A percentile compares a stretch with the other conserved stretches of the same genome.
These are phyloP conservation scores for Dicaeum eximium DNA, from an alignment of 2,113 vertebrate species.

Conservation along the genomic window DNA sequence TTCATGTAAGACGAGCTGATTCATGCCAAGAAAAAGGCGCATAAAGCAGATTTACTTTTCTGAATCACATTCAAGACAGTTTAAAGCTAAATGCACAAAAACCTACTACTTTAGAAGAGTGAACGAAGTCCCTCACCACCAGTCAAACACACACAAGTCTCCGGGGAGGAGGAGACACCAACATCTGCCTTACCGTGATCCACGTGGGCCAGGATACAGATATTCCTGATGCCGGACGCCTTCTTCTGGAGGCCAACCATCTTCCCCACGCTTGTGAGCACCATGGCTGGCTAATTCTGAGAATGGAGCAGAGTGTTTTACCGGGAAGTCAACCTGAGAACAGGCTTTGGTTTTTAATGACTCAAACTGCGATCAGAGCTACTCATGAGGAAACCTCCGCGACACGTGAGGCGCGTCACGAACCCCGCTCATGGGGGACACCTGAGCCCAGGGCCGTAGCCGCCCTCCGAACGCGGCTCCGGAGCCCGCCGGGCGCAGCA, in stretches of 20 bases:
- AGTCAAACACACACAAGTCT: fast-evolving
- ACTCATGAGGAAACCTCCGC: fast-evolving
- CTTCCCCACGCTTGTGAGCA: constrained; percentile 75
- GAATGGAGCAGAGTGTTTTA: fast-evolving
- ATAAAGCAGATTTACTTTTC: neutral
- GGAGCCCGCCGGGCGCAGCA: fast-evolving
- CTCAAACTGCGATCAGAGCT: fast-evolving
- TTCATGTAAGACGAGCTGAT: fast-evolving
- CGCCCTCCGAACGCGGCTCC: fast-evolving
- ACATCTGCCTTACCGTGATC: constrained; percentile 85
- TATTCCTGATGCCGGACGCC: constrained; percentile 85
- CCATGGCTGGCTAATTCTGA: constrained; percentile 71
- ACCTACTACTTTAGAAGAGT: fast-evolving
- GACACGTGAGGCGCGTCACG: fast-evolving
- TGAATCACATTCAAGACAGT: neutral
- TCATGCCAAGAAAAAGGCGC: fast-evolving
- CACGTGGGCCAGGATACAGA: constrained; percentile 94
- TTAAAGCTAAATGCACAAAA: neutral
- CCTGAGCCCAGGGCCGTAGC: fast-evolving
- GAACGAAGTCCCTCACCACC: fast-evolving
- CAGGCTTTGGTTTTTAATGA: fast-evolving
- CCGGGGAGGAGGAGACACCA: fast-evolving
- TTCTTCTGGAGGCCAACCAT: constrained; percentile 82
- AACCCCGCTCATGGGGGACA: fast-evolving
- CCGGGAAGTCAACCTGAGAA: fast-evolving